A percentile compares a stretch with the other conserved stretches of the same genome.
Conservation (phyloP, 2,888 invertebrate genomes). For the Augochlorella aurata region DNA sequence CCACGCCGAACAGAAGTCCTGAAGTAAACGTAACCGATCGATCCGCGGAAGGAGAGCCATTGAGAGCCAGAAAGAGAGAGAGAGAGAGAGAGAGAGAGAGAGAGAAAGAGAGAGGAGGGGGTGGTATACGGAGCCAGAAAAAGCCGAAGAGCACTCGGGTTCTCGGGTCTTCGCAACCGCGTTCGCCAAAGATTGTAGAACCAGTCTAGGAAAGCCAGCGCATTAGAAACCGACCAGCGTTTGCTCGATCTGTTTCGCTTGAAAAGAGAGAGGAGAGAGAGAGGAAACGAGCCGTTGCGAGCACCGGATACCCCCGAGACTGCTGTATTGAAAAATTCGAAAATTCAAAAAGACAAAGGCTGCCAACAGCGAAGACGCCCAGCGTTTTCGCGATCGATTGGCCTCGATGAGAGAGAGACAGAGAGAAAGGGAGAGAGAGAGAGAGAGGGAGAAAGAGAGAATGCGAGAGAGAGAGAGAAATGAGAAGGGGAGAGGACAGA, state of each 20-base stretch:
- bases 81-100: not conserved
- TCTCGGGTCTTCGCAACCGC: not conserved
- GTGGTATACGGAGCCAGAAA: too few species aligned
- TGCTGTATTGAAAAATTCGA: not conserved
- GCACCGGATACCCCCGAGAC: not conserved
- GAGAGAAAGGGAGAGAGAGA: too few species aligned
- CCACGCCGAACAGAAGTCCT: not conserved
- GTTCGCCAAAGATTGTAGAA: not conserved
- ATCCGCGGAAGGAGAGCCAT: not conserved
- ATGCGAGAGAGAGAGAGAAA: not conserved
- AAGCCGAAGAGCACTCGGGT: not conserved
- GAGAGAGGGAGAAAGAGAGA: not conserved
- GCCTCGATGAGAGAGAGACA: not conserved
- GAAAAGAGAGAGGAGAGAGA: not conserved
- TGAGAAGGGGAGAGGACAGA: not conserved
- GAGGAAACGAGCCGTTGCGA: not conserved
- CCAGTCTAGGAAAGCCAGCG: not conserved
- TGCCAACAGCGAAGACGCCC: not conserved
- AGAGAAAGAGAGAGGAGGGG: not conserved
- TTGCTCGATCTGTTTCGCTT: not conserved
- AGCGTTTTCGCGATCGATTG: conserved; percentile 4
- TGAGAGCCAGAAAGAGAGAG: not conserved
- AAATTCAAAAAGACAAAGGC: not conserved
- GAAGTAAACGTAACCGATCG: too few species aligned
- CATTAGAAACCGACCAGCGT: not conserved